These are phyloP conservation scores for Pollenia angustigena DNA, from an alignment of 2,888 invertebrate genomes.

Conservation along the genomic window DNA sequence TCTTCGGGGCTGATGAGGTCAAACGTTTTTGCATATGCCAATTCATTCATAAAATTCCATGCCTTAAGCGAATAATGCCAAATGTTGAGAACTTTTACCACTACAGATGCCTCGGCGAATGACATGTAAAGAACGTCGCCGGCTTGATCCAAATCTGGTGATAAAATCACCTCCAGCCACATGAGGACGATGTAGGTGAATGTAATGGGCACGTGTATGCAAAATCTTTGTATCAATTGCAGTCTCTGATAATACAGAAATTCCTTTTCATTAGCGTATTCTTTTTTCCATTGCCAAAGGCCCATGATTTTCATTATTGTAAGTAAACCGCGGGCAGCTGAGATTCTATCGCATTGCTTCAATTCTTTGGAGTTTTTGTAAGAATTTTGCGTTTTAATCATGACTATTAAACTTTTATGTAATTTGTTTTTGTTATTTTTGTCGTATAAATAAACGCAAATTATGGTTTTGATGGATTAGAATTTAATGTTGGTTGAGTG, in stretches of 20 bases:
- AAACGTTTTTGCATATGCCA: slow-evolving; percentile 66
- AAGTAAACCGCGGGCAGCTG: slow-evolving; percentile 60
- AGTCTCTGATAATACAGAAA: slow-evolving; percentile 29
- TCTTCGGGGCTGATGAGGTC: slow-evolving; percentile 72
- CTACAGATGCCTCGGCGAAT: slow-evolving; percentile 77
- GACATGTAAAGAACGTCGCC: slow-evolving; percentile 79
- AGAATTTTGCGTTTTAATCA: slow-evolving; percentile 9
- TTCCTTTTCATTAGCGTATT: slow-evolving; percentile 39
- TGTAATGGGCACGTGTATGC: slow-evolving; percentile 76
- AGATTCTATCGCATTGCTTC: slow-evolving; percentile 60
- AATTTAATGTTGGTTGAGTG: background rate
- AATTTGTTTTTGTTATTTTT: no score
- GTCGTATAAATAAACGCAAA: background rate
- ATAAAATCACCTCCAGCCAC: slow-evolving; percentile 77
- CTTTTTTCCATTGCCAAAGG: slow-evolving; percentile 54
- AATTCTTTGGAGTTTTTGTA: background rate
- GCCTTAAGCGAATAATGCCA: slow-evolving; percentile 74
- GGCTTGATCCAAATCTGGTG: slow-evolving; percentile 77
- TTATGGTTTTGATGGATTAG: slow-evolving; percentile 30
- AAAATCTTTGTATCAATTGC: slow-evolving; percentile 64
- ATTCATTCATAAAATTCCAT: slow-evolving; percentile 74
- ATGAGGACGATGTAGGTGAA: slow-evolving; percentile 77
- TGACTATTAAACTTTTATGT: background rate
- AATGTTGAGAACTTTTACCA: slow-evolving; percentile 79
- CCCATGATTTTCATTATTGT: slow-evolving; percentile 71